Percentiles rank a stretch among this genome's conserved stretches.
These are phyloP conservation scores for Drosophila suboccidentalis DNA, from an alignment of 2,888 invertebrate species.

Conservation along the genomic window DNA sequence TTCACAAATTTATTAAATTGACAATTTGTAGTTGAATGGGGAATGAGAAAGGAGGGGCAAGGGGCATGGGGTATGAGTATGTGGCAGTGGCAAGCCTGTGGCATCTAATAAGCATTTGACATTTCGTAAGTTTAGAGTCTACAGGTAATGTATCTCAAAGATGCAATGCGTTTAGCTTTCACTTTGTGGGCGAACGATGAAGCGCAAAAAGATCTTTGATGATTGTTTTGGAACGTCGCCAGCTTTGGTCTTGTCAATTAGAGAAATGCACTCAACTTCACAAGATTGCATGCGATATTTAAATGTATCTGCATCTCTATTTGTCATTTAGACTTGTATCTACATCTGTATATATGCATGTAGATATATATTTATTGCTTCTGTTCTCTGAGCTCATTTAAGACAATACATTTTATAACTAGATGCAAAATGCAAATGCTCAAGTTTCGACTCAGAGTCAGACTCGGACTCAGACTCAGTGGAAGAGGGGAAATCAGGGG, in stretches of 20 bases:
- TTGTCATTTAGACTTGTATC: conserved; percentile 17
- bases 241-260: conserved; percentile 81
- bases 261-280: conserved; percentile 67
- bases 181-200: conserved; percentile 59
- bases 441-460: not conserved
- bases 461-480: not conserved
- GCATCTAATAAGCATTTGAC: conserved; percentile 79
- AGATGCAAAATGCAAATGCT: conserved; percentile 39
- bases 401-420: conserved; percentile 41
- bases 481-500: too few relatives aligned
- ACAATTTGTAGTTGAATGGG: conserved; percentile 52
- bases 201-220: conserved; percentile 70
- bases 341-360: conserved; percentile 8
- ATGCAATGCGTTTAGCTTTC: conserved; percentile 50
- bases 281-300: conserved; percentile 74
- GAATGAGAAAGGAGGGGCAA: not conserved
- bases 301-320: conserved; percentile 16
- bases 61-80: conserved; percentile 1
- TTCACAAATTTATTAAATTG: conserved; percentile 73
- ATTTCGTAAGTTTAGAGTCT: conserved; percentile 53
- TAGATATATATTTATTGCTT: conserved; percentile 9
- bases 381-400: conserved; percentile 34
- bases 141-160: conserved; percentile 50
- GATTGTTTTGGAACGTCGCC: conserved; percentile 73
- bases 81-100: conserved; percentile 14